Evolutionary conservation across 1,140 invertebrate species (phyloP).

Genomic region (Hyphantria cunea): DNA sequence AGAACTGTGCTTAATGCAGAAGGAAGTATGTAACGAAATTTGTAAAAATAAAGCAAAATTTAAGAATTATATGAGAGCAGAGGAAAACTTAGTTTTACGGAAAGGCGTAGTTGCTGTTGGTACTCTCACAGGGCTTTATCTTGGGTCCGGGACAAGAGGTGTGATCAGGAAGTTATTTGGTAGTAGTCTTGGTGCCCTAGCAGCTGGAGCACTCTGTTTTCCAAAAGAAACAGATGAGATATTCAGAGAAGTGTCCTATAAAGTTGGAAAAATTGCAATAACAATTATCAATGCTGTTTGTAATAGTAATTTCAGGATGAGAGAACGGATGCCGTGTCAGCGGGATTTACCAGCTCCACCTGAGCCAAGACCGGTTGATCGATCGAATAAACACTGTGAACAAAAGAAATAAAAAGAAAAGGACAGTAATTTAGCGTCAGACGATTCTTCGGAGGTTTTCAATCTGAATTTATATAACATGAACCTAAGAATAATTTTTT

Average conservation of each 20-base stretch:
- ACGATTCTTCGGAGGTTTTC: too few relatives aligned
- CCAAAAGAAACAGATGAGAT: slow-evolving; percentile 61
- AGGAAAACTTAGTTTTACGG: slow-evolving; percentile 42
- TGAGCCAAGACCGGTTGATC: not conserved
- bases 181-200: slow-evolving; percentile 42
- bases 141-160: slow-evolving; percentile 38
- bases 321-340: slow-evolving; percentile 52
- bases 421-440: too few relatives aligned
- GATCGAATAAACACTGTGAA: not conserved
- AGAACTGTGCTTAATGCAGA: slow-evolving; percentile 11
- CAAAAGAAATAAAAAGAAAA: not conserved
- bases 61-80: slow-evolving; percentile 46
- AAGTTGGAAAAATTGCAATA: slow-evolving; percentile 40
- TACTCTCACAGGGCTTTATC: slow-evolving; percentile 39
- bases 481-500: too few relatives aligned
- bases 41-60: slow-evolving; percentile 35
- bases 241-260: slow-evolving; percentile 43
- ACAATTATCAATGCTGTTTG: slow-evolving; percentile 48
- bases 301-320: slow-evolving; percentile 37
- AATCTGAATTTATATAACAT: too few relatives aligned
- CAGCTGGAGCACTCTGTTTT: slow-evolving; percentile 56
- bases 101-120: slow-evolving; percentile 41
- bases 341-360: slow-evolving; percentile 47
- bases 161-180: slow-evolving; percentile 48
- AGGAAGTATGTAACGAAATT: slow-evolving; percentile 12